Conservation (phyloP, 2,113 vertebrate genomes). For the Mugil cephalus region DNA sequence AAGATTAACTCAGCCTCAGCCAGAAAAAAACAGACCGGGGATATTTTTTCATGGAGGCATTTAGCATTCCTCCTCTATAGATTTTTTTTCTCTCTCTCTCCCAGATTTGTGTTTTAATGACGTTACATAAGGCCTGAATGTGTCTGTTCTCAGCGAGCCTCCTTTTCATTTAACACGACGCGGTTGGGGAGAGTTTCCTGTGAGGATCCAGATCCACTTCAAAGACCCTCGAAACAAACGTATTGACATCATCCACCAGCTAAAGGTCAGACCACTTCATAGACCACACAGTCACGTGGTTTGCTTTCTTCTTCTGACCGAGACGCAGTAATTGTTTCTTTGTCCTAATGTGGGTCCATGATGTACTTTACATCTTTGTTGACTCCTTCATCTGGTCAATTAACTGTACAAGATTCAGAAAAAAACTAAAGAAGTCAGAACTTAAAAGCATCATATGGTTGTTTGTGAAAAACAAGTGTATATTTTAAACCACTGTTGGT, state of each 20-base stretch:
- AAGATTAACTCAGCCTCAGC: conserved; percentile 15
- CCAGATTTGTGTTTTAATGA: conserved; percentile 26
- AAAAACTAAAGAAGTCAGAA: not conserved
- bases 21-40: conserved; percentile 17
- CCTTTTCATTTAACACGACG: conserved; percentile 97
- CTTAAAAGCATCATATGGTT: too few species aligned
- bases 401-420: not conserved
- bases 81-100: not conserved
- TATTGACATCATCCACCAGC: conserved; percentile 98
- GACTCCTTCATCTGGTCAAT: not conserved
- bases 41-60: not conserved
- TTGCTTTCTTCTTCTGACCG: not conserved
- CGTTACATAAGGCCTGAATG: conserved; percentile 3
- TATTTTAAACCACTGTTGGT: not conserved
- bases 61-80: not conserved
- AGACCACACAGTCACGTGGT: not conserved
- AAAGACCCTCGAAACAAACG: conserved; percentile 98
- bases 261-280: conserved; percentile 88
- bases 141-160: conserved; percentile 88
- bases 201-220: conserved; percentile 98
- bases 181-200: conserved; percentile 99
- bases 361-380: not conserved
- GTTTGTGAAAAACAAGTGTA: too few species aligned
- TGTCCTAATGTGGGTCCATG: not conserved
- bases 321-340: not conserved